Conservation (phyloP, 2,113 vertebrate species). For the Rhinolophus ferrumequinum region DNA sequence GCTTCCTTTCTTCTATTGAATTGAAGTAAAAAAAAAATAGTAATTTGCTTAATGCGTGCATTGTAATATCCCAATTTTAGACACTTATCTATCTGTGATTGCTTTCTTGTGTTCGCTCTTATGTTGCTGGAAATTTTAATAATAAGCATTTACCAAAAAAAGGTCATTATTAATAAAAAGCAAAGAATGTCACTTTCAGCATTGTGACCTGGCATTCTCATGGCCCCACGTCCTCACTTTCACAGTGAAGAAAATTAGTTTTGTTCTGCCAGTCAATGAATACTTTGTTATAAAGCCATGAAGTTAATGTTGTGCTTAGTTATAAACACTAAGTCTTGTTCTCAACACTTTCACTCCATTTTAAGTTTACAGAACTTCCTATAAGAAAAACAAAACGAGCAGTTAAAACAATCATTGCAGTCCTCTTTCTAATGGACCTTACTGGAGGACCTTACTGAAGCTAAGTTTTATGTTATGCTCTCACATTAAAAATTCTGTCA, state of each 20-base stretch:
- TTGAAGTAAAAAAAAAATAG: conserved; percentile 35
- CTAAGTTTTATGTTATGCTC: neutral
- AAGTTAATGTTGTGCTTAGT: neutral
- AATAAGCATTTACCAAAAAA: neutral
- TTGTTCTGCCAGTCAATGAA: neutral
- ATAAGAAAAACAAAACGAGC: conserved; percentile 13
- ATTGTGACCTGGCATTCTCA: neutral
- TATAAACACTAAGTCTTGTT: neutral
- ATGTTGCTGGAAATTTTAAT: neutral
- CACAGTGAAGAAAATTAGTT: neutral
- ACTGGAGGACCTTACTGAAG: too few species aligned
- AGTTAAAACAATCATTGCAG: neutral
- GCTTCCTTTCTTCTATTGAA: neutral
- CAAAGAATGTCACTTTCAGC: neutral
- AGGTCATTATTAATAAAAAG: neutral
- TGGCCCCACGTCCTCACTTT: neutral
- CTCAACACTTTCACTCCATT: neutral
- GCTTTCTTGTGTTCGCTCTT: neutral
- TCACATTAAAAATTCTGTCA: neutral
- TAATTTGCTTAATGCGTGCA: conserved; percentile 6
- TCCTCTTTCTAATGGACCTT: neutral
- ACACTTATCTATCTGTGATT: neutral
- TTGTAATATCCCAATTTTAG: neutral
- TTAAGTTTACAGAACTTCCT: neutral
- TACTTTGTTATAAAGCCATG: neutral